phyloP scores from a whole-genome alignment of 2,113 vertebrate genomes.

The Forbesichthys agassizii region DNA sequence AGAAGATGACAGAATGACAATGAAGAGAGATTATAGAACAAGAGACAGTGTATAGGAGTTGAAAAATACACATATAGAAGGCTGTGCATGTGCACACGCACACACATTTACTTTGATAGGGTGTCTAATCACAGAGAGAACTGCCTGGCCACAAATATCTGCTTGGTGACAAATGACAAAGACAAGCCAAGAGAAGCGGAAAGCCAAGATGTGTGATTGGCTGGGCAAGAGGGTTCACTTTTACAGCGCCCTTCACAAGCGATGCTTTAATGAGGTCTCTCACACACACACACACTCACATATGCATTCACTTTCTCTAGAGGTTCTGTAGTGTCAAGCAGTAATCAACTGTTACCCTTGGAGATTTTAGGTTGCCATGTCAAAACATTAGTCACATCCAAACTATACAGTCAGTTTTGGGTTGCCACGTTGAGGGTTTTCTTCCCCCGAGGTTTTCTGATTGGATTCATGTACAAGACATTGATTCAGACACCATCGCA shows the following conservation, averaged over 20 bases:
- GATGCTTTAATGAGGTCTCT: slow-evolving; percentile 6
- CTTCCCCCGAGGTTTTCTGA: neutral
- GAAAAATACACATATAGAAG: neutral
- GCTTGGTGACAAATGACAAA: neutral
- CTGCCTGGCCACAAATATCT: neutral
- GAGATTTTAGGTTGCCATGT: slow-evolving; percentile 9
- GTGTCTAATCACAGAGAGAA: neutral
- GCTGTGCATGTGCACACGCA: too few species aligned
- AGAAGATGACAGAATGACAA: neutral
- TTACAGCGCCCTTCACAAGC: neutral
- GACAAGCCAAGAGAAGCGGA: neutral
- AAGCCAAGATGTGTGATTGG: neutral
- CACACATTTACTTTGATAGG: neutral
- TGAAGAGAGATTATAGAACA: neutral
- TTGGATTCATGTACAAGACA: neutral
- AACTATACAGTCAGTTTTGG: neutral
- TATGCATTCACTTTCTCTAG: neutral
- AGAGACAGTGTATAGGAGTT: neutral
- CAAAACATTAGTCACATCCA: neutral
- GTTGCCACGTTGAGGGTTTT: neutral
- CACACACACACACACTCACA: neutral
- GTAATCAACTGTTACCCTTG: slow-evolving; percentile 6
- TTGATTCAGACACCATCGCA: neutral
- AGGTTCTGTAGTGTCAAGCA: neutral
- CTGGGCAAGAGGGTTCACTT: neutral